Conservation (phyloP, 2,113 vertebrate genomes). For the Craseonycteris thonglongyai region DNA sequence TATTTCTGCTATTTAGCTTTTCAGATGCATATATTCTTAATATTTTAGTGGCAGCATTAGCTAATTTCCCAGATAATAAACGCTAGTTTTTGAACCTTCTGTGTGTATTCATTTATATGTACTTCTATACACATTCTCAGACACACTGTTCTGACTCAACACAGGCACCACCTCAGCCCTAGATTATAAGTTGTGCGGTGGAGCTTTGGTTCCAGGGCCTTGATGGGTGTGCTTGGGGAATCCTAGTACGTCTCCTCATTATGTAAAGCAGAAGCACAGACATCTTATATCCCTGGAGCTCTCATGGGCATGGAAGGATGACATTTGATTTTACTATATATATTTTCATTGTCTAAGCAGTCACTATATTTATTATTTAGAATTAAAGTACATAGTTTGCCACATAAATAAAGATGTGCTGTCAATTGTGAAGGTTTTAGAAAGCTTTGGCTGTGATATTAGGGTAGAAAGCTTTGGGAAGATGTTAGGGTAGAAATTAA, state of each 20-base stretch:
- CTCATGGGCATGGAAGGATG: background rate
- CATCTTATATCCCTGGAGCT: background rate
- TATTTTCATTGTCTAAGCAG: background rate
- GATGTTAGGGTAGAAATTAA: background rate
- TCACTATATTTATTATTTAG: background rate
- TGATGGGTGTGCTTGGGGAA: background rate
- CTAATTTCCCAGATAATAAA: background rate
- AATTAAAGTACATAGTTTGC: background rate
- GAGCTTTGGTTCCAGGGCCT: background rate
- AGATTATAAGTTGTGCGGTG: fast-evolving
- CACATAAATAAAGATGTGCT: background rate
- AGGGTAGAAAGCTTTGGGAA: background rate
- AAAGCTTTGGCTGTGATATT: too few relatives aligned
- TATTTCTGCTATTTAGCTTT: background rate
- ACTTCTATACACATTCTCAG: background rate
- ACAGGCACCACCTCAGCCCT: background rate
- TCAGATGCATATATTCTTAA: background rate
- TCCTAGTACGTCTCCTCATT: background rate
- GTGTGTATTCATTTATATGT: background rate
- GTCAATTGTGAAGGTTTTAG: background rate
- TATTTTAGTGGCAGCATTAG: background rate
- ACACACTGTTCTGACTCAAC: background rate
- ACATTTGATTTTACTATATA: background rate
- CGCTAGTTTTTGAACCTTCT: background rate
- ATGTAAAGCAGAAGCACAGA: too few relatives aligned